Evolutionary conservation across 2,797 vertebrate species (phyloP), one percentile per base, ranked within the genome.

Genomic region (Poecilia picta): DNA sequence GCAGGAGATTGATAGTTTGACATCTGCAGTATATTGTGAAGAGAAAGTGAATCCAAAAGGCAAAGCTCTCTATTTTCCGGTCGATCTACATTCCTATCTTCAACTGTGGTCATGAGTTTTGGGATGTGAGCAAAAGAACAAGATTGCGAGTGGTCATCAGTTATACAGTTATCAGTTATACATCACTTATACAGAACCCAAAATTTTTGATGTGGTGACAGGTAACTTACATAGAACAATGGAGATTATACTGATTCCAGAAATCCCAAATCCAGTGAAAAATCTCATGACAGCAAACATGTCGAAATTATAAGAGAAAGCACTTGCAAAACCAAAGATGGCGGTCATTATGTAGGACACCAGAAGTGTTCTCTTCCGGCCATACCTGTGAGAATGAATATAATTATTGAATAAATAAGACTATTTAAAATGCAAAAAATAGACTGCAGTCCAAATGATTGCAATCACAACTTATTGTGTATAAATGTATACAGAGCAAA

Each of bases 251-350:
- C 89, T 92, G 79, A 95, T 91, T 77, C 94, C 95, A 10, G 92
- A 88, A 51, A 94, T 33, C 49, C 88, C 91, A 16, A 95, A 8
- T 81, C 95, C 95, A 33, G 93, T 93, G 10, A 95, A 89, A 85
- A 95, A 95, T 71, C 94, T 92, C 89, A 91, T 90, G 25, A 85
- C 79, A 16, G 90, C 88, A 83, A 96, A 96, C 86, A 91, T 86
- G 57, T 71, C 0, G 2, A 90, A 94, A 76, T 88, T 89, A 62
- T 79, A 28, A 1, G 94, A 93, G 53, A 95, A 92, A 71, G 93
- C 89, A 36, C 92, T 92, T 23, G 88, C 89, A 45, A 93, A 79
- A 64, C 90, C 91, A 85, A 95, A 95, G 20, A 79, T 0, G 18
- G 80, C 2, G 1, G 89, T 77, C 0, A 8, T 51, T 5, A 95